Evolutionary conservation across 2,888 invertebrate species (phyloP).

Genomic region (Synanthedon vespiformis): DNA sequence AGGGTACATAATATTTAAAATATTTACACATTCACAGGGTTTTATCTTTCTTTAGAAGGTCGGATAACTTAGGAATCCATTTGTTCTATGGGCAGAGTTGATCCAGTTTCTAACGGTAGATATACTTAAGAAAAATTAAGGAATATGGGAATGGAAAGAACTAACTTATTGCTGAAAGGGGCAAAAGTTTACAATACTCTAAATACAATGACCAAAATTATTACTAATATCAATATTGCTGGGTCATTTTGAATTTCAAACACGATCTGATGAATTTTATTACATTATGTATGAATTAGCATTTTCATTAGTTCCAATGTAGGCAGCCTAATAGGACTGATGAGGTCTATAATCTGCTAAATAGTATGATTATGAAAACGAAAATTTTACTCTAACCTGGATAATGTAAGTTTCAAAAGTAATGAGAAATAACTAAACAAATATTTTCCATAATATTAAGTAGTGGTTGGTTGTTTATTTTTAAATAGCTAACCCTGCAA

Average conservation of each 20-base stretch:
- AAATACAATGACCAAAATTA: too few species aligned
- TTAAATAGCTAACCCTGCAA: too few species aligned
- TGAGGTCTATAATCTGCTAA: slow-evolving; percentile 41
- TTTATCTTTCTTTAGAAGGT: too few species aligned
- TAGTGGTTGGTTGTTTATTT: too few species aligned
- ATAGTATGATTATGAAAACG: slow-evolving; percentile 31
- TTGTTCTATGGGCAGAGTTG: too few species aligned
- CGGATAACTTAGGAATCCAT: too few species aligned
- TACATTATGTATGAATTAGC: slow-evolving; percentile 48
- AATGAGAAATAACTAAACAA: too few species aligned
- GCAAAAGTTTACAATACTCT: neutral
- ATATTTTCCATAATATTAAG: too few species aligned
- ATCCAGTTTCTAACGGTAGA: slow-evolving; percentile 12
- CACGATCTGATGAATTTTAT: slow-evolving; percentile 40
- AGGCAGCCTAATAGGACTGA: slow-evolving; percentile 36
- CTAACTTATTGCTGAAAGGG: neutral
- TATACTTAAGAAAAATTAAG: neutral
- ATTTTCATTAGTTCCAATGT: slow-evolving; percentile 39
- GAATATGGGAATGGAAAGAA: neutral
- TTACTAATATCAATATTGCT: neutral
- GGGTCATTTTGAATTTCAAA: neutral
- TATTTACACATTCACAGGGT: too few species aligned
- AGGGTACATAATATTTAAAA: too few species aligned
- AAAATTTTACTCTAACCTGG: neutral
- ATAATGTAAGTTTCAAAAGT: too few species aligned